A percentile compares a stretch with the other conserved stretches of the same genome.
Conservation (phyloP, 2,888 invertebrate species). For the Sarcophaga carnaria region DNA sequence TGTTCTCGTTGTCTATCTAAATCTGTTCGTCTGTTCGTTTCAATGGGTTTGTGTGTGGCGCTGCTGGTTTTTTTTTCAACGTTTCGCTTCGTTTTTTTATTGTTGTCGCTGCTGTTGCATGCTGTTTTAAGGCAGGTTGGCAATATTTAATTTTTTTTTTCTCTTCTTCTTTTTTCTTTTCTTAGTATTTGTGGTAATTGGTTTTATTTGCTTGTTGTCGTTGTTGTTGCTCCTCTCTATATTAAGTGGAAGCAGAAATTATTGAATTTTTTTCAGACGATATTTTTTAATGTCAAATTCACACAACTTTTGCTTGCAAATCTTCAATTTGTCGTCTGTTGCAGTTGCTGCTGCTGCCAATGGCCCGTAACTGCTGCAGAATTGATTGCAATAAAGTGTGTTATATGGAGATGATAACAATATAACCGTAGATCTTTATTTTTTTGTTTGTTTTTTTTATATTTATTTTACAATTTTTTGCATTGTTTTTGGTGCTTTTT, state of each 20-base stretch:
- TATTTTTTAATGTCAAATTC: conserved; percentile 69
- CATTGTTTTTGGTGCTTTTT: not conserved
- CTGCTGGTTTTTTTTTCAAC: conserved; percentile 1
- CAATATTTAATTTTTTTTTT: not conserved
- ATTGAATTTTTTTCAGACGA: conserved; percentile 47
- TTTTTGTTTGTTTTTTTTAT: not conserved
- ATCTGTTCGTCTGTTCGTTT: not conserved
- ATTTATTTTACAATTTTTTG: not conserved
- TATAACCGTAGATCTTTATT: not conserved
- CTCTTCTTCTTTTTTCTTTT: not conserved
- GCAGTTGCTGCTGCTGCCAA: conserved; percentile 17
- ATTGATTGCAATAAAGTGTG: not conserved
- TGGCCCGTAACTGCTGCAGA: not conserved
- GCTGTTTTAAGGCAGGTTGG: conserved; percentile 42
- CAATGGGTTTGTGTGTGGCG: conserved; percentile 24
- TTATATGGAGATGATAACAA: not conserved
- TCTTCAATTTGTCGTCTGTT: conserved; percentile 62
- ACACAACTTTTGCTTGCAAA: conserved; percentile 64
- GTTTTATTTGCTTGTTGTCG: conserved; percentile 44
- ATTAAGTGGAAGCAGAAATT: not conserved
- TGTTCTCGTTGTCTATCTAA: not conserved
- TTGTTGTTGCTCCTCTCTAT: conserved; percentile 50
- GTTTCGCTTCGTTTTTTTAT: not conserved
- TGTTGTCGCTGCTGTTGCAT: conserved; percentile 30
- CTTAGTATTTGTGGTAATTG: conserved; percentile 58